Evolutionary conservation across 2,113 vertebrate species (phyloP).

Genomic region (Polyodon spathula): DNA sequence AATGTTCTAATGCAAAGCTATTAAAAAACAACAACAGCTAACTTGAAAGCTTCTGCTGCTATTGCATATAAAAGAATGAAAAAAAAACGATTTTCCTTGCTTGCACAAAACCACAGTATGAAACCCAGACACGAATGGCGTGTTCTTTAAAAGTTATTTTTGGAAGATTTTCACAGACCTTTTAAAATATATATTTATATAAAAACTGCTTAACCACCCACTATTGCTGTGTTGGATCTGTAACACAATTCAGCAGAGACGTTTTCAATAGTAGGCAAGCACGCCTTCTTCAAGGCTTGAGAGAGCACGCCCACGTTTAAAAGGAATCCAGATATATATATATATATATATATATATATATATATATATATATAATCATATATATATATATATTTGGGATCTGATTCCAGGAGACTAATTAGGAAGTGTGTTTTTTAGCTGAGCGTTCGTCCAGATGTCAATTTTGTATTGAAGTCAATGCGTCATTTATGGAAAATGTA

Average conservation of each 20-base stretch:
- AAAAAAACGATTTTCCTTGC: conserved; percentile 32
- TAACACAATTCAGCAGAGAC: conserved; percentile 31
- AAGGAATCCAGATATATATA: conserved; percentile 4
- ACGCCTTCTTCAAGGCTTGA: conserved; percentile 25
- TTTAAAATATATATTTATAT: conserved; percentile 47
- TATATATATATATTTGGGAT: too few species aligned
- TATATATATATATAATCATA: too few species aligned
- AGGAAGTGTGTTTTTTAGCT: too few species aligned
- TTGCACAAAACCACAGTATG: conserved; percentile 40
- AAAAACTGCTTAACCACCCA: conserved; percentile 32
- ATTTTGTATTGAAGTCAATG: too few species aligned
- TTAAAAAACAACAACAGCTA: conserved; percentile 23
- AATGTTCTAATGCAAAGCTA: conserved; percentile 17
- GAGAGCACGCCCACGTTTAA: conserved; percentile 9
- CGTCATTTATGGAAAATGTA: too few species aligned
- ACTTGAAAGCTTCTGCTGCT: conserved; percentile 13
- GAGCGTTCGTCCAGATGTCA: too few species aligned
- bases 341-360: too few species aligned
- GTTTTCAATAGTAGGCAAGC: conserved; percentile 26
- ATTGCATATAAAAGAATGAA: conserved; percentile 28
- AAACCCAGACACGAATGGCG: conserved; percentile 38
- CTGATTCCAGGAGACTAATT: too few species aligned
- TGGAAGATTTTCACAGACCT: conserved; percentile 37
- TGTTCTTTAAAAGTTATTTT: conserved; percentile 43
- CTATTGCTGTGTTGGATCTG: conserved; percentile 28